Conservation (phyloP, 2,797 vertebrate species). For the Halcyon leucocephala region DNA sequence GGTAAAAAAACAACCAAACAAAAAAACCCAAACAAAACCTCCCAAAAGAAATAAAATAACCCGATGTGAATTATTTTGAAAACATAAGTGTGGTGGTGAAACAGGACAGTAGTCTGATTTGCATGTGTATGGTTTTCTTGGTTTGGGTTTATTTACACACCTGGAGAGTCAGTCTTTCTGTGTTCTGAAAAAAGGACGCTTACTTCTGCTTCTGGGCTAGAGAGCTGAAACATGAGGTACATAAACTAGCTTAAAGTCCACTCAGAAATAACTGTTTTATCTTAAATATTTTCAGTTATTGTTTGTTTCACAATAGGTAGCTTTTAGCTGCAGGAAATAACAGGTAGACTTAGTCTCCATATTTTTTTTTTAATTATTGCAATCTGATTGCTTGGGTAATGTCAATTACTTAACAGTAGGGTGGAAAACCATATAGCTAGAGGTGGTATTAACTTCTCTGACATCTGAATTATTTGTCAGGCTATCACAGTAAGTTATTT, state of each 20-base stretch:
- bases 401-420: background rate
- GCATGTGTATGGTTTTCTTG: background rate
- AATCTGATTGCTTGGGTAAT: background rate
- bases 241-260: background rate
- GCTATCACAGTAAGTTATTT: background rate
- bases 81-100: fast-evolving
- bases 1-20: background rate
- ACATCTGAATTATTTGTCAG: background rate
- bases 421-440: background rate
- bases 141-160: constrained; percentile 14
- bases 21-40: too few species aligned
- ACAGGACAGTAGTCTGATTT: background rate
- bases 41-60: background rate
- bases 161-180: background rate
- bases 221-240: background rate
- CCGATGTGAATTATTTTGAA: background rate
- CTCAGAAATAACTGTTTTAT: background rate
- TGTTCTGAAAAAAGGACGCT: background rate
- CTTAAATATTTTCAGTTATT: background rate
- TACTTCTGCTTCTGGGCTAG: background rate
- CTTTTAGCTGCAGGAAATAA: background rate
- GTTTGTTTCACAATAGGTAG: background rate
- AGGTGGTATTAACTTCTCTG: background rate
- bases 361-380: background rate
- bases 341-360: background rate